Evolutionary conservation across 1,140 invertebrate genomes (phyloP).

Genomic region (Dreissena rostriformis): DNA sequence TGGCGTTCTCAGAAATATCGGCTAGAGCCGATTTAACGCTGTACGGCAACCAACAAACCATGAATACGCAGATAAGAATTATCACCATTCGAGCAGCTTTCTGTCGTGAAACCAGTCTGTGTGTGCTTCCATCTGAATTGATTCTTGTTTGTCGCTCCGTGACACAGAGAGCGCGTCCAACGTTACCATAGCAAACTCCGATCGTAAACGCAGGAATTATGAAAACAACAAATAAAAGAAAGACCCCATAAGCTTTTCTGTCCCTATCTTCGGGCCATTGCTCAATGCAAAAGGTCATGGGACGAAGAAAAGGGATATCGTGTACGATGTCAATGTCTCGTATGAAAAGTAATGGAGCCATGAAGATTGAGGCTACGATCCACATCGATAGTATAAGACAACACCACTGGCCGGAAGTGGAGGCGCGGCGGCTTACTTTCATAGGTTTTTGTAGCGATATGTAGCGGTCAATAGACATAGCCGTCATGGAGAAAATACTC

Average conservation of each 20-base stretch:
- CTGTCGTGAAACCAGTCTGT: constrained; percentile 89
- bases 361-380: constrained; percentile 86
- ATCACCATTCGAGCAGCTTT: constrained; percentile 95
- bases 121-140: constrained; percentile 84
- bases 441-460: constrained; percentile 87
- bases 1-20: constrained; percentile 83
- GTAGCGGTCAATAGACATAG: constrained; percentile 90
- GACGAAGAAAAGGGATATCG: constrained; percentile 53
- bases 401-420: constrained; percentile 85
- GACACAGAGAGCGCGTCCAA: constrained; percentile 83
- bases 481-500: constrained; percentile 90
- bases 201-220: constrained; percentile 82
- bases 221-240: constrained; percentile 83
- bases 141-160: constrained; percentile 81
- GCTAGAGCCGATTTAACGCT: constrained; percentile 86
- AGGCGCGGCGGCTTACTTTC: constrained; percentile 80
- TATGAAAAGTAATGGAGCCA: constrained; percentile 86
- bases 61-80: constrained; percentile 96
- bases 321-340: constrained; percentile 70
- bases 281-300: constrained; percentile 84
- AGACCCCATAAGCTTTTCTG: constrained; percentile 82
- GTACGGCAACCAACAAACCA: constrained; percentile 96
- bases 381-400: constrained; percentile 85
- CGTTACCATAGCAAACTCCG: constrained; percentile 82
- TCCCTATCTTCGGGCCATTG: constrained; percentile 77